Evolutionary conservation across 2,888 invertebrate species (phyloP), one percentile per base, ranked within the genome.

Genomic region (Protonemura montana): DNA sequence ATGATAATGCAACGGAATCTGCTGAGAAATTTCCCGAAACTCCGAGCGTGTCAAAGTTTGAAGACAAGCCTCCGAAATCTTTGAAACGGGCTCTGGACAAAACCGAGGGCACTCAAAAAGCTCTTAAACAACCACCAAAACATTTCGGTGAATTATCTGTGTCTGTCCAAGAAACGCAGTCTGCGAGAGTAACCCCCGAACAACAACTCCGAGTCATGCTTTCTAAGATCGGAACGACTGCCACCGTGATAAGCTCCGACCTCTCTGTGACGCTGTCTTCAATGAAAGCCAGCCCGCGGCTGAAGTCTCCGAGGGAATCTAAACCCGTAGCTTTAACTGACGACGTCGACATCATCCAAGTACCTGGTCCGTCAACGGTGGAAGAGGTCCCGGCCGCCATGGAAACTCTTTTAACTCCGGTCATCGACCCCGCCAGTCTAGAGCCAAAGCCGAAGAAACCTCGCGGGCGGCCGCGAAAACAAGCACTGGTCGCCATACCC

Each of bases 381-480:
- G 59, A 59, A 10, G 59, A 21, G 7, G 59, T 10, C 6, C 16
- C 16, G 13, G 59, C 59, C 16, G 59, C 1, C 59, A 13, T 59
- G 59, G 21, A 10, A 21, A 21, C 59, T 2, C 59, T 21, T 10
- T 21, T 2, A 13, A 21, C 21, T 21, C 59, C 59, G 59, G 16
- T 13, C 59, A 13, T 59, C 16, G 59, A 59, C 59, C 21, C 59
- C 16, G 86, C 87, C 27, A 85, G 89, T 28, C 88, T 89, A 6
- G 59, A 59, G 59, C 86, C 89, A 28, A 89, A 90, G 30, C 88
- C 90, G 21, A 91, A 91, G 82, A 90, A 91, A 85, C 91, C 92
- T 88, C 91, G 93, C n/a, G 93, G 93, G 2, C 89, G 93, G 35
- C 93, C 93, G 0, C 90, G 92, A 86, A 92, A 93, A 89, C 89